phyloP scores from a whole-genome alignment of 1,140 invertebrate species.

The Papilio xuthus region DNA sequence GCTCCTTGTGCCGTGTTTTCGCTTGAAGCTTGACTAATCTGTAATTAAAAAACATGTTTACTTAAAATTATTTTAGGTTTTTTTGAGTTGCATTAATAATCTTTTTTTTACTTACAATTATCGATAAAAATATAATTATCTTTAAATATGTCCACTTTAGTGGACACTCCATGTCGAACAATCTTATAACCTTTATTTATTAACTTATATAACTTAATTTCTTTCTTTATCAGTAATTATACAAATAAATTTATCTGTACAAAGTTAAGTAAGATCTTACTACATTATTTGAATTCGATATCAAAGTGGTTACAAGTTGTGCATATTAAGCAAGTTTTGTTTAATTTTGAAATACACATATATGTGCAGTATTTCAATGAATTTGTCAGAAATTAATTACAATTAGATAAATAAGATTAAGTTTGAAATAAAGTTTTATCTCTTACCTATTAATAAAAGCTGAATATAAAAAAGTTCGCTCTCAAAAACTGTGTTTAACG shows the following conservation, averaged over 20 bases:
- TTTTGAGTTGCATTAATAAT: background rate
- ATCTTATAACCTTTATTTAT: slow-evolving; percentile 41
- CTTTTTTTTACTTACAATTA: slow-evolving; percentile 54
- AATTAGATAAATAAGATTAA: too few species aligned
- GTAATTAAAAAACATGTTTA: background rate
- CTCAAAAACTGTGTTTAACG: background rate
- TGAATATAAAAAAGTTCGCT: background rate
- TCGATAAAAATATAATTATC: slow-evolving; percentile 43
- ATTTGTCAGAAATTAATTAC: background rate
- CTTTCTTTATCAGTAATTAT: slow-evolving; percentile 32
- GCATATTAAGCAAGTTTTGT: slow-evolving; percentile 1
- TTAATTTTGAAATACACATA: background rate
- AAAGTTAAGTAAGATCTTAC: slow-evolving; percentile 36
- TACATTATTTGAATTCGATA: slow-evolving; percentile 21
- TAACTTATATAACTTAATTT: slow-evolving; percentile 51
- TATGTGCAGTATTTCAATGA: background rate
- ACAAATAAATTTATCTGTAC: slow-evolving; percentile 40
- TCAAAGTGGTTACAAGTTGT: background rate
- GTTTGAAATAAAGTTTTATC: too few species aligned
- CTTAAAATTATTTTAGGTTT: background rate
- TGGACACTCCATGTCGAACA: slow-evolving; percentile 58
- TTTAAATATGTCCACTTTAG: slow-evolving; percentile 47
- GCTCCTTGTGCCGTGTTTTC: slow-evolving; percentile 1
- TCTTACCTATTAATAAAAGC: background rate
- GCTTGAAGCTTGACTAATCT: background rate